Base-by-base conservation (phyloP, 2,888 invertebrate species). In the Pseudeuparius sepicola region DNA sequence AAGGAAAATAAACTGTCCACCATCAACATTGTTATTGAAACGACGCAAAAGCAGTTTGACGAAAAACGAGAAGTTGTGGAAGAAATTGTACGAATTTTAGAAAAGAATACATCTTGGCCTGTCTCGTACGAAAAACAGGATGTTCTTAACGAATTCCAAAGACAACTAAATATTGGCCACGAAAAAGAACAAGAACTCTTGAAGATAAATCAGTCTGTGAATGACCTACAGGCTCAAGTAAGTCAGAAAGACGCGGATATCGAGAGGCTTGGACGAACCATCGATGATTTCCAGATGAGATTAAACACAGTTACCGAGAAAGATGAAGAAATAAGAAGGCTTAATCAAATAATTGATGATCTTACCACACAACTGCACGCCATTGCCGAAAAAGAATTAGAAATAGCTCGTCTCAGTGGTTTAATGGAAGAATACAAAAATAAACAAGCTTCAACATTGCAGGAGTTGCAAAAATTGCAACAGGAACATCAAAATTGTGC, bases 21-120 rank as follows among this genome's bases (percentile, higher is more conserved):
- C 29, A 40, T 52, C 16, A 45, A 46, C 24, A 39, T 51, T 12
- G 37, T 51, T 24, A 39, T 50, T 23, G 51, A 52, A 24, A 49
- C 53, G 1, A 51, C 50, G 7, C 51, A 51, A 25, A 42, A 49
- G 30, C 50, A 55, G 31, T 49, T 54, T 18, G 47, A 53, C 28
- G 52, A 52, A 35, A 51, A 53, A 38, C 43, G 51, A 9, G 44
- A 49, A 36, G 48, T 52, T 3, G 45, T 54, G 12, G 49, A 53
- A 33, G 50, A 47, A 37, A 43, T 54, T 6, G 49, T 52, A 5
- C 40, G 42, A 24, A 40, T 51, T 16, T 42, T 54, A 13, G 51
- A 54, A 27, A 47, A 39, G 24, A 47, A 47, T 4, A 39, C 48
- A 2, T 23, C 41, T 4, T 37, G 42, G 29, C 46, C 50, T 4